Conservation (phyloP, 2,797 vertebrate species). For the Triplophysa bombifrons region DNA sequence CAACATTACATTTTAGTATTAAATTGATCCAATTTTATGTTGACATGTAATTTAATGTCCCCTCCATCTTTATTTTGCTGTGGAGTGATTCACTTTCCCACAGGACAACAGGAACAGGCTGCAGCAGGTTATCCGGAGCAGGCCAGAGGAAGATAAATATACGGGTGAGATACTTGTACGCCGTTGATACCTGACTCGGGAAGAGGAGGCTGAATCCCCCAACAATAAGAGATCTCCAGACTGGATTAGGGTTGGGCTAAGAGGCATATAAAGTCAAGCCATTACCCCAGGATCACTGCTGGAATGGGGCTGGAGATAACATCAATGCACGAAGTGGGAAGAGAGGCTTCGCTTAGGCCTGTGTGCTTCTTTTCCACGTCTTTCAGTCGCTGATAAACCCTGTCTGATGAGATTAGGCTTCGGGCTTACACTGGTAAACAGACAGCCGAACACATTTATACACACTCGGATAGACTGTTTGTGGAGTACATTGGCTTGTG, state of each 20-base stretch:
- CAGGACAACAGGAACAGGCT: conserved; percentile 13
- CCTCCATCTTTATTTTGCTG: neutral
- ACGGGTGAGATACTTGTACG: conserved; percentile 13
- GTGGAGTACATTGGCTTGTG: neutral
- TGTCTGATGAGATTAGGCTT: conserved; percentile 28
- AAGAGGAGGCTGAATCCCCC: neutral
- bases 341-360: conserved; percentile 5
- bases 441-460: neutral
- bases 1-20: neutral
- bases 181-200: conserved; percentile 8
- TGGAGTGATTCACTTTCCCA: conserved; percentile 17
- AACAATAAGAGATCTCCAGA: conserved; percentile 34
- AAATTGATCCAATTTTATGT: neutral
- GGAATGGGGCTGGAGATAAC: conserved; percentile 14
- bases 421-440: neutral
- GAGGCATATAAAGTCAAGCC: conserved; percentile 25
- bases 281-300: conserved; percentile 1
- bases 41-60: conserved; percentile 7
- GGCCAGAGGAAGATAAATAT: conserved; percentile 21
- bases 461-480: neutral
- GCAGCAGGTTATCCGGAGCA: conserved; percentile 8
- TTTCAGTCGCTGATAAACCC: conserved; percentile 32
- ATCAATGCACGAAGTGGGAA: neutral
- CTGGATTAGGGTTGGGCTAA: conserved; percentile 24
- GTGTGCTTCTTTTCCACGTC: conserved; percentile 7